Percentiles rank a stretch among this genome's conserved stretches.
phyloP scores from a whole-genome alignment of 2,797 vertebrate species.

The Lutjanus argentimaculatus region DNA sequence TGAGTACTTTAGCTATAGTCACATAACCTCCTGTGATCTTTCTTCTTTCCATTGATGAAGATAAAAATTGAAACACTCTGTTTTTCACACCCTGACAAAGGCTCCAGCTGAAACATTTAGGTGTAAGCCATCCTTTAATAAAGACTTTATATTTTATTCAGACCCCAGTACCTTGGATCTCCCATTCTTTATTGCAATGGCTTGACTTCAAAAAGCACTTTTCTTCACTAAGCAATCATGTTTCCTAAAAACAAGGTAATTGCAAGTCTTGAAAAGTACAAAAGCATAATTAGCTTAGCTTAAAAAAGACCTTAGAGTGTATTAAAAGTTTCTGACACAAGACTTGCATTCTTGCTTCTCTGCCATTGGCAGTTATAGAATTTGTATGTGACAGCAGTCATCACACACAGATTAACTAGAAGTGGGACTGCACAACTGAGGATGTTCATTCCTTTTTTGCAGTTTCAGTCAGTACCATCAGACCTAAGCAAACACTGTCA shows the following conservation, averaged over 20 bases:
- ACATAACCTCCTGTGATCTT: not conserved
- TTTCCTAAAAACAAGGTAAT: not conserved
- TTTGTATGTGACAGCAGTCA: too few relatives aligned
- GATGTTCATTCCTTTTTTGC: too few relatives aligned
- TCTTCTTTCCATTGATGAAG: not conserved
- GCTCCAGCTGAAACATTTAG: not conserved
- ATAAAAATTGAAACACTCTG: not conserved
- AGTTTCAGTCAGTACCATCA: too few relatives aligned
- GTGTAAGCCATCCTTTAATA: not conserved
- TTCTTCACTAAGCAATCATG: not conserved
- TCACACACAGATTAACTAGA: too few relatives aligned
- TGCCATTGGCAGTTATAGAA: too few relatives aligned
- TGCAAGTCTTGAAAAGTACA: not conserved
- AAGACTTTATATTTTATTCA: conserved; percentile 1
- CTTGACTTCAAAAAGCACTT: not conserved
- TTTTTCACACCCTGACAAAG: not conserved
- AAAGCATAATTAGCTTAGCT: not conserved
- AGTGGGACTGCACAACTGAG: too few relatives aligned
- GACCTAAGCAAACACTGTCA: too few relatives aligned
- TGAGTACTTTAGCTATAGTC: not conserved
- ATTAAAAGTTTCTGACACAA: not conserved
- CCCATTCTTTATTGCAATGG: not conserved
- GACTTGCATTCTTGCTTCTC: too few relatives aligned
- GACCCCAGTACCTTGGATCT: not conserved
- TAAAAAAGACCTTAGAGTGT: not conserved